Evolutionary conservation across 2,888 invertebrate species (phyloP).

Genomic region (Cephus runcator): DNA sequence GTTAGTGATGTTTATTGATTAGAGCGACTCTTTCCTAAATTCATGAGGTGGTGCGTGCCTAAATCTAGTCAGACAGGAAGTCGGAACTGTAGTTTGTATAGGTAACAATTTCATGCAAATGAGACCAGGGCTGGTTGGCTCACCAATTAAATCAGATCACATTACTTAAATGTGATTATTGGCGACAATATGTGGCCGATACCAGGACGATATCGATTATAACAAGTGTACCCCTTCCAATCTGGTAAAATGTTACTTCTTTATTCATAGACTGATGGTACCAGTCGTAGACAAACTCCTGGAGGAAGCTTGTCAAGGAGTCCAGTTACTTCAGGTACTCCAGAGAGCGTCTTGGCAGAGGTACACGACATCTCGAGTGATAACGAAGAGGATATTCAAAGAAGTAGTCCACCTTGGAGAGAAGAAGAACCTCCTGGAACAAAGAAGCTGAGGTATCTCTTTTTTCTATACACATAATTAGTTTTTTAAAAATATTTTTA

Average conservation of each 20-base stretch:
- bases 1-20: slow-evolving; percentile 30
- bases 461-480: background rate
- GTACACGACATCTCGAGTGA: slow-evolving; percentile 52
- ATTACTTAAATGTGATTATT: slow-evolving; percentile 2
- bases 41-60: background rate
- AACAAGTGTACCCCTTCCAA: slow-evolving; percentile 26
- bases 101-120: slow-evolving; percentile 7
- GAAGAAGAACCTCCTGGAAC: slow-evolving; percentile 24
- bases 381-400: slow-evolving; percentile 45
- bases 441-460: background rate
- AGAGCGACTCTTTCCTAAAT: background rate
- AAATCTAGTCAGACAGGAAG: background rate
- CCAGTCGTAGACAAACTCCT: slow-evolving; percentile 46
- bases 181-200: slow-evolving; percentile 14
- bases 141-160: slow-evolving; percentile 6
- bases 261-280: slow-evolving; percentile 53
- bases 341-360: slow-evolving; percentile 47
- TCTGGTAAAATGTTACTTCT: background rate
- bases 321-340: slow-evolving; percentile 48
- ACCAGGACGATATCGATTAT: slow-evolving; percentile 42
- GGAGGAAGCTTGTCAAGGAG: slow-evolving; percentile 53
- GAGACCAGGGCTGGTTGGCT: background rate
- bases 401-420: slow-evolving; percentile 42
- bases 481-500: background rate
- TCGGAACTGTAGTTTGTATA: background rate